Evolutionary conservation across 2,113 vertebrate genomes (phyloP), one percentile per base, ranked within the genome.

Genomic region (Calidris pygmaea): DNA sequence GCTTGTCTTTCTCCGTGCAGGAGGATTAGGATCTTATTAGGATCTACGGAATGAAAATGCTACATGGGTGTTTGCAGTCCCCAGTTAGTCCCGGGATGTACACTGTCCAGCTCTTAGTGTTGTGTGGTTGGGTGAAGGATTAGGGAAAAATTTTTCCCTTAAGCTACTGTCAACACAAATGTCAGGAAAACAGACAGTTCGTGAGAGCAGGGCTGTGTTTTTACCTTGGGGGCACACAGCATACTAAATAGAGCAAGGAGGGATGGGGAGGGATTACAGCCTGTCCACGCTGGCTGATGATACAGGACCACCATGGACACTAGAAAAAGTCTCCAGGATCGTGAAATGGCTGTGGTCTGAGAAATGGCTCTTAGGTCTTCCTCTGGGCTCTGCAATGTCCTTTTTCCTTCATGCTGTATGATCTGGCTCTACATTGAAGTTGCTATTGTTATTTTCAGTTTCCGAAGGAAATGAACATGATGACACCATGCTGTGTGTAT

Each of bases 1-100:
- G 14, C 19, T 52, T 2, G 1, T 76, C n/a, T 68, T 76, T 52
- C 39, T 85, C 62, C 0, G 0, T 35, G 77, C 56, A 74, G 65
- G 12, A 35, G 22, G 22, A 48, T 48, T 48, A 48, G 48, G 48
- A 48, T 48, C 29, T 85, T 62, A 7, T 75, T 37, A 55, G 24
- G 21, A 56, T 55, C 60, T 35, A 16, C 0, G 0, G 35, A 68
- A 75, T 39, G 37, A 56, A 92, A 82, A 35, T 32, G 23, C 32
- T 18, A 2, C 1, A 0, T 4, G 39, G 21, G 5, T 2, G 1
- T 82, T 89, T 53, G 81, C 74, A 70, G 47, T 47, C 47, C 47
- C 47, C 47, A 47, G 20, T 47, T 47, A 47, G 70, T 68, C 66
- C 62, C 82, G 70, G 70, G 74, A 52, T n/a, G 62, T 26, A 10